Conservation (phyloP, 2,888 invertebrate genomes). For the Salticus scenicus region DNA sequence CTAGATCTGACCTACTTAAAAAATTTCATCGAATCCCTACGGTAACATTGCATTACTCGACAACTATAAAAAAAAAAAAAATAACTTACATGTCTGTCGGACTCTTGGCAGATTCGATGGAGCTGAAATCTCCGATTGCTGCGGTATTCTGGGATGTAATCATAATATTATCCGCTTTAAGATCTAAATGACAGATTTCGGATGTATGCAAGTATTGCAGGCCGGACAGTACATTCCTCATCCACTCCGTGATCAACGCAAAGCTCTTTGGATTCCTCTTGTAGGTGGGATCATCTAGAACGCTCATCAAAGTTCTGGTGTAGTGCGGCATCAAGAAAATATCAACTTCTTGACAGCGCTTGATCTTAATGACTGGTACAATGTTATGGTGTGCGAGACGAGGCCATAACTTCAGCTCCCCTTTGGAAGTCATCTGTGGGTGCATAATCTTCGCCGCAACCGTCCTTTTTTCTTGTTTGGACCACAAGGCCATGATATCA, state of each 20-base stretch:
- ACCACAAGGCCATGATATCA: neutral
- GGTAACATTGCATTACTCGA: too few relatives aligned
- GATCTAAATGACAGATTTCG: neutral
- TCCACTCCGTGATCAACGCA: neutral
- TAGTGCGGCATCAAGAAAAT: neutral
- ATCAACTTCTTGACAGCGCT: neutral
- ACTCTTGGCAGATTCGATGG: neutral
- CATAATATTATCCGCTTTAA: neutral
- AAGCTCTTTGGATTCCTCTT: neutral
- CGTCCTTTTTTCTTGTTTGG: neutral
- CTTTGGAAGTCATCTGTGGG: neutral
- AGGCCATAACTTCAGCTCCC: neutral
- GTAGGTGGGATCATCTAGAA: neutral
- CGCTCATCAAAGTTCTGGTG: neutral
- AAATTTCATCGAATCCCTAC: too few relatives aligned
- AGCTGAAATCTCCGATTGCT: neutral
- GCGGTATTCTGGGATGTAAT: neutral
- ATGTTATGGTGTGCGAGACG: neutral
- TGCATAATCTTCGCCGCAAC: neutral
- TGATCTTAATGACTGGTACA: neutral
- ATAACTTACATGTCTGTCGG: neutral
- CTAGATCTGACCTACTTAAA: too few relatives aligned
- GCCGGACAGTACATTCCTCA: neutral
- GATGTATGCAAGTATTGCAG: neutral
- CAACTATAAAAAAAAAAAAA: too few relatives aligned